These are phyloP conservation scores for Rhagonycha fulva DNA, from an alignment of 2,888 invertebrate species.

Conservation along the genomic window DNA sequence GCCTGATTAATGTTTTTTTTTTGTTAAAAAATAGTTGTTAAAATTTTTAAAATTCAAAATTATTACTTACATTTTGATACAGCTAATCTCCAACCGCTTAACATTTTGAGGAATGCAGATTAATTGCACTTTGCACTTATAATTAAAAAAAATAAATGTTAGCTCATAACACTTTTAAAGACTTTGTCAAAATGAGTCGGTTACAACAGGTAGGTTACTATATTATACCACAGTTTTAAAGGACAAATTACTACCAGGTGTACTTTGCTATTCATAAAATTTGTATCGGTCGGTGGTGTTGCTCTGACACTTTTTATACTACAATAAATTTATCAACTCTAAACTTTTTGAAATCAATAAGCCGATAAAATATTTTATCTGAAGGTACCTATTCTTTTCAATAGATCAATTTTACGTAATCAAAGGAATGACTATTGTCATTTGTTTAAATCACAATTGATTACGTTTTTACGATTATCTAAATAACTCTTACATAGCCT, in stretches of 20 bases:
- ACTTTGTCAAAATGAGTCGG: not conserved
- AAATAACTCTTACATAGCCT: not conserved
- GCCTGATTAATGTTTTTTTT: not conserved
- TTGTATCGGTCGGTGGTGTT: not conserved
- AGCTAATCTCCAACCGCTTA: conserved; percentile 40
- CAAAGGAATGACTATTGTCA: not conserved
- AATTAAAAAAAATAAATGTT: not conserved
- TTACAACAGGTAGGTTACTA: not conserved
- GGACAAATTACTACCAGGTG: not conserved
- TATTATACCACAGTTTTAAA: not conserved
- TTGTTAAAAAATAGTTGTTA: not conserved
- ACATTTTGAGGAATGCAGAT: conserved; percentile 37
- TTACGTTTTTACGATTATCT: not conserved
- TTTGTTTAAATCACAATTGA: not conserved
- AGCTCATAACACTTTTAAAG: not conserved
- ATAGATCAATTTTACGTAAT: not conserved
- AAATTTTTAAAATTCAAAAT: not conserved
- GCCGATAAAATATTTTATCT: conserved; percentile 3
- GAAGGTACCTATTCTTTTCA: not conserved
- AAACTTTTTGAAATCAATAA: not conserved
- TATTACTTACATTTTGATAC: conserved; percentile 44
- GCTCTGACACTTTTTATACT: not conserved
- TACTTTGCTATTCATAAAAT: not conserved
- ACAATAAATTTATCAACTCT: not conserved
- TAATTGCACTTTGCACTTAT: not conserved